These are phyloP conservation scores for Pseudococcus longispinus DNA, from an alignment of 2,888 invertebrate species.

Conservation along the genomic window DNA sequence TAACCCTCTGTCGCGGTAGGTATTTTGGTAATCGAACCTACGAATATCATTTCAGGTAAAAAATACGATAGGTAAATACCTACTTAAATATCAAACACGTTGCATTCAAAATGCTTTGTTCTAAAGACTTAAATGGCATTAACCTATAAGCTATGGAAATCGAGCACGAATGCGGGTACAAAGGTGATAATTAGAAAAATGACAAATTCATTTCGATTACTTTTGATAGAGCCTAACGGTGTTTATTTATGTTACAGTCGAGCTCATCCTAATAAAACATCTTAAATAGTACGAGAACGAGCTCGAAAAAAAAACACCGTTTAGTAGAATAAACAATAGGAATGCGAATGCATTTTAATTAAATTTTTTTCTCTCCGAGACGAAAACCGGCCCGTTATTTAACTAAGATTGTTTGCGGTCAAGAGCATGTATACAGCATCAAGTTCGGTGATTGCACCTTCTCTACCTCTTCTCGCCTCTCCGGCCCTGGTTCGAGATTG, in stretches of 20 bases:
- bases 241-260: neutral
- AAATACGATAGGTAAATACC: neutral
- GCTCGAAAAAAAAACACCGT: neutral
- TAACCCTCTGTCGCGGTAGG: neutral
- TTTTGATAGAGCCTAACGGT: neutral
- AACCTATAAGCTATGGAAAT: neutral
- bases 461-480: neutral
- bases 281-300: neutral
- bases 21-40: neutral
- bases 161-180: neutral
- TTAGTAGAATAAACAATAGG: neutral
- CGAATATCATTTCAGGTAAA: neutral
- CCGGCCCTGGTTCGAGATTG: neutral
- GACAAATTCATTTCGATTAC: conserved; percentile 10
- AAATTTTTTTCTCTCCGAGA: conserved; percentile 17
- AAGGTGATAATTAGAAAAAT: conserved; percentile 23
- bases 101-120: neutral
- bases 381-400: conserved; percentile 35
- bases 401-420: conserved; percentile 43
- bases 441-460: conserved; percentile 41
- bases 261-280: neutral
- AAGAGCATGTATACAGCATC: conserved; percentile 35
- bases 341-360: conserved; percentile 28
- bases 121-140: neutral
- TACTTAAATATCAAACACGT: too few relatives aligned